Base-by-base conservation (phyloP, 2,113 vertebrate genomes). In the Garra rufa region DNA sequence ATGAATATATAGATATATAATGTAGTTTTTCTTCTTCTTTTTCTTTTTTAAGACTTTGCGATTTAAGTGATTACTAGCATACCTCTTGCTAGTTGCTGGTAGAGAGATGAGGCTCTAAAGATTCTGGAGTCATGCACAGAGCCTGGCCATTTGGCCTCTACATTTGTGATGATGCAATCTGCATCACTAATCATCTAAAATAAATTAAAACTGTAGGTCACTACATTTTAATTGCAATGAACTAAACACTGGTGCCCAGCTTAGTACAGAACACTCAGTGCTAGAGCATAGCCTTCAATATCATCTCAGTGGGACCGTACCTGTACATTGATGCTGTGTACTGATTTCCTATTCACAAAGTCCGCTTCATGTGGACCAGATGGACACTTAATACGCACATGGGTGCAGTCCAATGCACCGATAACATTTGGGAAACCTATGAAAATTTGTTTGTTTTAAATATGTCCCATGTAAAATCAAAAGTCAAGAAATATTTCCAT, bases 391-490 rank as follows among this genome's bases (percentile, higher is more conserved):
- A 50, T 55, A 34, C 8, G 26, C 38, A 73, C n/a, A 14, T 73
- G 70, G 41, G 41, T 73, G 38, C 69, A 73, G 30, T 77, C 50
- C 50, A 77, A 9, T 19, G 30, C 50, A 30, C 46, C 14, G 28
- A 76, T 76, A 52, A 76, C 46, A 19, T 76, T 55, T 52, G 46
- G 73, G 15, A 50, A 76, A 55, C 6, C 74, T 76, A 73, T 2
- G 4, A 26, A n/a, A 73, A 2, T 2, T 1, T 15, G 8, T 75
- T 26, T 75, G 71, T 5, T 6, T 41, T 71, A 2, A 3, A 75
- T 17, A 15, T 57, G 52, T 9, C 52, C 7, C 8, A 8, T 55
- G 19, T 9, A 55, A 55, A 7, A 55, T 55, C 3, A 55, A n/a
- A 17, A 55, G 52, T 21, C 52, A 55, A 55, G 19, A 69, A 41